Conservation (phyloP, 2,797 vertebrate genomes). For the Sparidentex hasta region DNA sequence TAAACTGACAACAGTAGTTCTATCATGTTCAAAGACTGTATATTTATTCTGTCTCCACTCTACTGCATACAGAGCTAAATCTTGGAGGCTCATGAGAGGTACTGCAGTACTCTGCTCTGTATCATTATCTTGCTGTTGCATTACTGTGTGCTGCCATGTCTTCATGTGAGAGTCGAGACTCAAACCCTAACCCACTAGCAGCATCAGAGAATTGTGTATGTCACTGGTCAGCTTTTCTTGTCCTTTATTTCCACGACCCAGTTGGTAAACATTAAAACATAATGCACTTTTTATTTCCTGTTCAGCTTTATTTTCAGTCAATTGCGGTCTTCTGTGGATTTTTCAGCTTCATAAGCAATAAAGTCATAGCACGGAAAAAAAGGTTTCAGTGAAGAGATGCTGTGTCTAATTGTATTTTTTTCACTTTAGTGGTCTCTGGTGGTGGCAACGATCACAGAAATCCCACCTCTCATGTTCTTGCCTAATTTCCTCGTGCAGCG, state of each 20-base stretch:
- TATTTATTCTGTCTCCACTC: slow-evolving; percentile 72
- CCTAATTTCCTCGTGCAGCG: slow-evolving; percentile 97
- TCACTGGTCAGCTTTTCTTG: slow-evolving; percentile 36
- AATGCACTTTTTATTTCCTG: background rate
- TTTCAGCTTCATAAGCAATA: background rate
- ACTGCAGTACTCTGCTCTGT: slow-evolving; percentile 69
- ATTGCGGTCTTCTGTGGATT: slow-evolving; percentile 21
- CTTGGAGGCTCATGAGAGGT: slow-evolving; percentile 69
- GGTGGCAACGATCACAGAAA: slow-evolving; percentile 97
- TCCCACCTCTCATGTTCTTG: slow-evolving; percentile 93
- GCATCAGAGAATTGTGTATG: slow-evolving; percentile 36
- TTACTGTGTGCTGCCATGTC: slow-evolving; percentile 51
- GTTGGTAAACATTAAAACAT: background rate
- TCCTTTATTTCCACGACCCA: background rate
- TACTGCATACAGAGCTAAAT: slow-evolving; percentile 63
- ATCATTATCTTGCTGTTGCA: slow-evolving; percentile 22
- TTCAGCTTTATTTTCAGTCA: slow-evolving; percentile 19
- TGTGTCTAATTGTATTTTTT: slow-evolving; percentile 20
- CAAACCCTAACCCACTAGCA: background rate
- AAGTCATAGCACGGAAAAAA: background rate
- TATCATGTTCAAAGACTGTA: slow-evolving; percentile 54
- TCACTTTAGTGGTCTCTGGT: slow-evolving; percentile 91
- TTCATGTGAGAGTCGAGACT: slow-evolving; percentile 26
- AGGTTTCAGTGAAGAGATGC: background rate
- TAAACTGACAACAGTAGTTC: slow-evolving; percentile 33